Evolutionary conservation across 2,888 invertebrate genomes (phyloP).

Genomic region (Ecdyonurus torrentis): DNA sequence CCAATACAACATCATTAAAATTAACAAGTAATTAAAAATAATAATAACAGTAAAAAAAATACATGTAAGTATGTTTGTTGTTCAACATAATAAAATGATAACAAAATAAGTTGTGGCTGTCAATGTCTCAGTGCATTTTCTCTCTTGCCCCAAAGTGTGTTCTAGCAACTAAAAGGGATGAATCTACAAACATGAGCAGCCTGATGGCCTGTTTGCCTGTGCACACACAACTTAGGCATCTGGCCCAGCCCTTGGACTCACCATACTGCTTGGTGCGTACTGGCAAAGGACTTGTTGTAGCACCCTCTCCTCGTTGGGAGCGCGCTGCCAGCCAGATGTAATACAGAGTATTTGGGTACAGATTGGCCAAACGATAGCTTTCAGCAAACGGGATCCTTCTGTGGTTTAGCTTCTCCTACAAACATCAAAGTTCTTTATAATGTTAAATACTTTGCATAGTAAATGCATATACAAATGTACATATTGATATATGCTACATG

Average conservation of each 20-base stretch:
- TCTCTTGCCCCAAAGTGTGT: not conserved
- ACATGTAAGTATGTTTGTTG: not conserved
- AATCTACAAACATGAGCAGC: not conserved
- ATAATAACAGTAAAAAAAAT: not conserved
- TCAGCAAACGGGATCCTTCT: conserved; percentile 68
- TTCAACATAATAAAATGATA: not conserved
- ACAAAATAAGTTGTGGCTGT: not conserved
- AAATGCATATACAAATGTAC: too few species aligned
- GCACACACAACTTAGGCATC: too few species aligned
- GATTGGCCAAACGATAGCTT: conserved; percentile 70
- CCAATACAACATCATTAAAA: not conserved
- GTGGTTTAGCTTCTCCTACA: conserved; percentile 58
- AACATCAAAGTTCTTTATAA: not conserved
- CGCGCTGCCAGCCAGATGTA: conserved; percentile 93
- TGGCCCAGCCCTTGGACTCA: conserved; percentile 44
- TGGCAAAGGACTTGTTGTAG: conserved; percentile 84
- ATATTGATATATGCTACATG: too few species aligned
- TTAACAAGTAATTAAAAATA: not conserved
- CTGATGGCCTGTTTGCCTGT: not conserved
- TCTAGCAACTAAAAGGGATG: not conserved
- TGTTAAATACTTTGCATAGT: not conserved
- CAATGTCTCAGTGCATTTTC: not conserved
- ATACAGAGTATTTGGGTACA: conserved; percentile 92
- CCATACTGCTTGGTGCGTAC: conserved; percentile 95
- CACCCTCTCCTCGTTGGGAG: conserved; percentile 85